Evolutionary conservation across 2,113 vertebrate genomes (phyloP).

Genomic region (Tachuris rubrigastra): DNA sequence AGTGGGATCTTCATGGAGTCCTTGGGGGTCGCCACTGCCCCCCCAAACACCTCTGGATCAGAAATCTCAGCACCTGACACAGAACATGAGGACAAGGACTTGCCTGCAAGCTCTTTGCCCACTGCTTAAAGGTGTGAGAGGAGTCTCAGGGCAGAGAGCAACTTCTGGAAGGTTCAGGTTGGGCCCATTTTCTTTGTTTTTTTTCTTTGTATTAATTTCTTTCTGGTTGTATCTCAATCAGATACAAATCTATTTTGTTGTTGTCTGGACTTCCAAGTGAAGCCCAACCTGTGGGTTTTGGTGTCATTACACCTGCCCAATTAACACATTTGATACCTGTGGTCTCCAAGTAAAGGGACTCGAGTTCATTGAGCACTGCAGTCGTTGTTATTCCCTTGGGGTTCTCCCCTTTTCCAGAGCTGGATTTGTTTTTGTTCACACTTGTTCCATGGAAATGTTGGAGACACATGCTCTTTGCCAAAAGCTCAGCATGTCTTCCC

Average conservation of each 20-base stretch:
- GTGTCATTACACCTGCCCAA: not conserved
- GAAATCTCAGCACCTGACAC: not conserved
- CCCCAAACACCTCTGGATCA: rapidly evolving
- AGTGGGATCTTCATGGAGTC: not conserved
- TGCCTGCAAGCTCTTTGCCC: not conserved
- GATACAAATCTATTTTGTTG: not conserved
- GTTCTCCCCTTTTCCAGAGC: not conserved
- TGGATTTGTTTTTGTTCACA: not conserved
- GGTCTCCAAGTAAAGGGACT: not conserved
- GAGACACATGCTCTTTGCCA: not conserved
- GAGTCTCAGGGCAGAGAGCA: no score
- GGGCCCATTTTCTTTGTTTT: rapidly evolving
- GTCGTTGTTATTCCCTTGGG: not conserved
- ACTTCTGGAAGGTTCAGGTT: not conserved
- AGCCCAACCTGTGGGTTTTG: not conserved
- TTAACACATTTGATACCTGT: not conserved
- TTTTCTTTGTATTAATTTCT: rapidly evolving
- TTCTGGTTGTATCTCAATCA: not conserved
- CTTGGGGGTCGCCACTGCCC: rapidly evolving
- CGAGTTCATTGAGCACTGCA: rapidly evolving
- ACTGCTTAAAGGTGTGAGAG: not conserved
- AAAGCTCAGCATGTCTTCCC: conserved; percentile 38
- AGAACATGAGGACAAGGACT: rapidly evolving
- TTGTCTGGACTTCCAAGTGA: not conserved
- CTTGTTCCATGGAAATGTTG: not conserved